Base-by-base conservation (phyloP, 2,797 vertebrate species). In the Sebastes alutus region DNA sequence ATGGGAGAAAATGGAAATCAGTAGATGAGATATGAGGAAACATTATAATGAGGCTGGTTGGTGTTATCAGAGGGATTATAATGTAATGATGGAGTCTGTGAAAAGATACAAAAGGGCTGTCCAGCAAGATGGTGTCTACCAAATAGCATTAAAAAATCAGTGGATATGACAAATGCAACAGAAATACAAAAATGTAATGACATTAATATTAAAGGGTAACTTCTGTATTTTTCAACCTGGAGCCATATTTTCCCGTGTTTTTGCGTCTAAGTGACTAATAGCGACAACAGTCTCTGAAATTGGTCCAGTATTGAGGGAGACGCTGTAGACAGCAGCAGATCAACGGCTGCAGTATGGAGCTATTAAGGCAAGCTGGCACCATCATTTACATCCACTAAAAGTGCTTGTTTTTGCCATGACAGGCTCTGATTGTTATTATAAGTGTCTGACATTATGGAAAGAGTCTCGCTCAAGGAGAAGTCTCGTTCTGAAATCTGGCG, bases 301-400 rank as follows among this genome's bases (percentile, higher is more conserved):
- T 46, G 14, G 38, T 46, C 14, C 38, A 46, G 46, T 49, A 49
- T 9, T 49, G 46, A 49, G 46, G 46, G 0, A 20, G 46, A 49
- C 16, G 16, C 18, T 49, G 18, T 49, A 20, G 46, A 49, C 7
- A 49, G 46, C 46, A 49, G 18, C 18, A 9, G 46, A 0, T 49
- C 18, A 20, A 0, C 20, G 46, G 46, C 46, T 49, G 46, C 46
- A 49, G 0, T 49, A 49, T 8, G 3, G 46, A 4, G 46, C 18
- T 49, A 49, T 49, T 20, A 0, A 4, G 46, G 46, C 18, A 49
- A 49, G 46, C 16, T 49, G 46, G 46, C 18, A 0, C 46, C 3
- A 0, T 49, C 46, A 49, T 20, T 49, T 49, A 49, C 46, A 4
- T 20, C 46, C 46, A 49, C 46, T 49, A 49, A 49, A 49, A 49